These are phyloP conservation scores for Platysteira castanea DNA, from an alignment of 2,113 vertebrate species.

Conservation along the genomic window DNA sequence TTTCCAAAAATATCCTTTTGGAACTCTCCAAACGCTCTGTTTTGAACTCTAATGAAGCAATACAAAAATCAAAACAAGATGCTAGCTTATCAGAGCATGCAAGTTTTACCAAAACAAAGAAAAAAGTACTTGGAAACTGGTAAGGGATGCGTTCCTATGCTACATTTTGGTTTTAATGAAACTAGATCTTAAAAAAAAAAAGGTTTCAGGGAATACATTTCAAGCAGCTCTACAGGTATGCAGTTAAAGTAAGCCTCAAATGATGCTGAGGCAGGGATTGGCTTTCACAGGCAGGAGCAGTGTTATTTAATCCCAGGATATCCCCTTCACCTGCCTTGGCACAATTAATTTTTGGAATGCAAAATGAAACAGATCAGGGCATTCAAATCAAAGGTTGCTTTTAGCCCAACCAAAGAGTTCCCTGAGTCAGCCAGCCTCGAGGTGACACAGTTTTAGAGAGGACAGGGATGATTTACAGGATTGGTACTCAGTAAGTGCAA, in stretches of 20 bases:
- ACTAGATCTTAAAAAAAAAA: not conserved
- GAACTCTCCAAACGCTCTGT: not conserved
- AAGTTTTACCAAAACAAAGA: not conserved
- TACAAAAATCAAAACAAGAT: not conserved
- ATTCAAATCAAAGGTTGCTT: not conserved
- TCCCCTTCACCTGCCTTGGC: not conserved
- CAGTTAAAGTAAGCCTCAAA: not conserved
- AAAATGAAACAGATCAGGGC: not conserved
- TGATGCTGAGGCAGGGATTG: not conserved
- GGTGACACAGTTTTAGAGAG: not conserved
- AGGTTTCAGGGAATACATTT: not conserved
- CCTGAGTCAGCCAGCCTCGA: not conserved
- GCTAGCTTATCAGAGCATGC: not conserved
- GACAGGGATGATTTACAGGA: not conserved
- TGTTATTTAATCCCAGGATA: not conserved
- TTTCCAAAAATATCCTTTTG: not conserved
- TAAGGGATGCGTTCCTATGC: not conserved
- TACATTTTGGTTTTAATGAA: not conserved
- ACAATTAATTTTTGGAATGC: not conserved
- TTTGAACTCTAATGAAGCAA: not conserved
- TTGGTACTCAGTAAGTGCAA: not conserved
- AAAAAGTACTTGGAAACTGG: not conserved
- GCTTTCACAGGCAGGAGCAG: not conserved
- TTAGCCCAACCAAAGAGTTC: not conserved
- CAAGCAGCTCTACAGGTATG: not conserved